Evolutionary conservation across 2,797 vertebrate species (phyloP).

Genomic region (Scarus forsteni): DNA sequence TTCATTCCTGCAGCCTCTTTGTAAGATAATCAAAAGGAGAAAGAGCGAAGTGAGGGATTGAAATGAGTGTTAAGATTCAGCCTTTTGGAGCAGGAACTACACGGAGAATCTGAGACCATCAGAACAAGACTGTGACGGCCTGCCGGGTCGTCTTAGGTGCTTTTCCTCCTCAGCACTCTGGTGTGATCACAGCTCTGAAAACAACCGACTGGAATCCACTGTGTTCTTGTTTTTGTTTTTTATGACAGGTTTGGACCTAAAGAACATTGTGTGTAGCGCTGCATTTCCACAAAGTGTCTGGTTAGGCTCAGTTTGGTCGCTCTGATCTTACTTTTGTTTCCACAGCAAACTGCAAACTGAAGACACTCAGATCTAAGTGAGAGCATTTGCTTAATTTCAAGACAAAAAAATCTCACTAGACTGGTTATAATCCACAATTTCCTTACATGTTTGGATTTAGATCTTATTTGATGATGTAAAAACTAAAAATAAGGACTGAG

Average conservation of each 20-base stretch:
- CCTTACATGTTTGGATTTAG: no score
- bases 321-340: no score
- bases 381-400: no score
- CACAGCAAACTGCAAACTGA: no score
- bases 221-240: constrained; percentile 2
- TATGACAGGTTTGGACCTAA: not conserved
- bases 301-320: no score
- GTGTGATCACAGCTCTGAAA: constrained; percentile 1
- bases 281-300: no score
- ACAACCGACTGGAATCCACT: not conserved
- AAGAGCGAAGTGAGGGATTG: not conserved
- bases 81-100: not conserved
- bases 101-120: not conserved
- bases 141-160: not conserved
- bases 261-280: no score
- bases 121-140: not conserved
- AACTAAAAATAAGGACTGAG: no score
- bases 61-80: constrained; percentile 44
- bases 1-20: not conserved
- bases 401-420: no score
- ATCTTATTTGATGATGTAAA: no score
- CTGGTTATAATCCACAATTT: no score
- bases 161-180: constrained; percentile 21
- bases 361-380: no score
- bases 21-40: not conserved